phyloP scores from a whole-genome alignment of 1,140 invertebrate genomes.

The Drosophila persimilis region DNA sequence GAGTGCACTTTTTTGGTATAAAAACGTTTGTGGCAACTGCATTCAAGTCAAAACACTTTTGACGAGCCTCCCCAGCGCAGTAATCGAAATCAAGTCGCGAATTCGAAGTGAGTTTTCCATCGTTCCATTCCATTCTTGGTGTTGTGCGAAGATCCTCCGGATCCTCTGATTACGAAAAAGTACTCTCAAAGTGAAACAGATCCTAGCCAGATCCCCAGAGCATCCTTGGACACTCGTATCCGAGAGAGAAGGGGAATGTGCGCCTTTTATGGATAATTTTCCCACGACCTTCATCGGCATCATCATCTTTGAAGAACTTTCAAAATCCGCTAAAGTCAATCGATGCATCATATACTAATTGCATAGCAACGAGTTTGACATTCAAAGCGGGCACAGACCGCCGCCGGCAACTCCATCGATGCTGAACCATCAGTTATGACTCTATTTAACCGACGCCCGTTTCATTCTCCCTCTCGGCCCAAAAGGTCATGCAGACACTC shows the following conservation, averaged over 20 bases:
- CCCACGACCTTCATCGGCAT: constrained; percentile 44
- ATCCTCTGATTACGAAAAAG: constrained; percentile 3
- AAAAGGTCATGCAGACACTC: constrained; percentile 77
- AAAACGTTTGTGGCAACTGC: constrained; percentile 73
- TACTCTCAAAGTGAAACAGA: background rate
- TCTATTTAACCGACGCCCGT: constrained; percentile 34
- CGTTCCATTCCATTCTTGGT: constrained; percentile 7
- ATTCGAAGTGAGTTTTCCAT: constrained; percentile 61
- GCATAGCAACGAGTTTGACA: constrained; percentile 52
- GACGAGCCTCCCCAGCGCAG: constrained; percentile 71
- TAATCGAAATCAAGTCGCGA: constrained; percentile 46
- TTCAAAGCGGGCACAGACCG: constrained; percentile 31
- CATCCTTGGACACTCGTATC: too few species aligned
- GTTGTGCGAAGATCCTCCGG: constrained; percentile 1
- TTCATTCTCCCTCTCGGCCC: constrained; percentile 1
- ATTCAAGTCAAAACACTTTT: constrained; percentile 77
- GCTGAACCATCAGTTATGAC: constrained; percentile 40
- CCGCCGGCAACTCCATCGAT: constrained; percentile 39
- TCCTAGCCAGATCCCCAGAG: background rate
- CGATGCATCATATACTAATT: constrained; percentile 33
- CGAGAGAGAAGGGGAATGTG: too few species aligned
- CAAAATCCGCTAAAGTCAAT: constrained; percentile 40
- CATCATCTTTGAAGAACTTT: constrained; percentile 33
- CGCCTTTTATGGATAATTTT: constrained; percentile 36
- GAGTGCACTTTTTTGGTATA: constrained; percentile 56